Conservation (phyloP, 1,140 invertebrate species). For the Tribolium castaneum region DNA sequence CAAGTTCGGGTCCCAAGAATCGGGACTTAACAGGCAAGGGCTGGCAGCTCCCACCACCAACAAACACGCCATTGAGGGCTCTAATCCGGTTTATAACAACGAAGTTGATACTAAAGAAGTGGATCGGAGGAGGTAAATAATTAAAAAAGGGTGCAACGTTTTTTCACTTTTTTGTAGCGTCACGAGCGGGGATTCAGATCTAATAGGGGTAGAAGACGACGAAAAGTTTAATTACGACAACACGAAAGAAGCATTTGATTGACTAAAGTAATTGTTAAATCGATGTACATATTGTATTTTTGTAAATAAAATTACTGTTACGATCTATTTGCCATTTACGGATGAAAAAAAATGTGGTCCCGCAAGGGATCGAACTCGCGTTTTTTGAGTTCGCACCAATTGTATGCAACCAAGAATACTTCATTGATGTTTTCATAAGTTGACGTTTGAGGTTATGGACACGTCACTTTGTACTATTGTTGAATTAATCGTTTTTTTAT, state of each 20-base stretch:
- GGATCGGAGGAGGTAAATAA: slow-evolving; percentile 64
- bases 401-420: not conserved
- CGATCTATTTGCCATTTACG: too few relatives aligned
- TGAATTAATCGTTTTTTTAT: not conserved
- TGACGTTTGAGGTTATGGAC: not conserved
- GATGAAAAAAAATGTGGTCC: too few relatives aligned
- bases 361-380: too few relatives aligned
- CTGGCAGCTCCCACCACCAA: slow-evolving; percentile 74
- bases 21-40: slow-evolving; percentile 68
- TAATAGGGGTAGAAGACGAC: slow-evolving; percentile 73
- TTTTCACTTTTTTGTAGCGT: slow-evolving; percentile 63
- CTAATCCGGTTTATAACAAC: slow-evolving; percentile 74
- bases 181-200: slow-evolving; percentile 70
- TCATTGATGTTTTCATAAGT: not conserved
- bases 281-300: too few relatives aligned
- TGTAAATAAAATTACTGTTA: too few relatives aligned
- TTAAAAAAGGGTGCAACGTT: not conserved
- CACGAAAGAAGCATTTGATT: not conserved
- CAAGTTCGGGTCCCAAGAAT: slow-evolving; percentile 73
- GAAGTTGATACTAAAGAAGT: slow-evolving; percentile 65
- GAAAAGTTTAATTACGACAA: slow-evolving; percentile 68
- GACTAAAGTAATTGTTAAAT: too few relatives aligned
- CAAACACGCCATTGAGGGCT: slow-evolving; percentile 74
- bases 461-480: not conserved
- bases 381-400: too few relatives aligned